These are phyloP conservation scores for Tenualosa ilisha DNA, from an alignment of 2,797 vertebrate genomes.

Conservation along the genomic window DNA sequence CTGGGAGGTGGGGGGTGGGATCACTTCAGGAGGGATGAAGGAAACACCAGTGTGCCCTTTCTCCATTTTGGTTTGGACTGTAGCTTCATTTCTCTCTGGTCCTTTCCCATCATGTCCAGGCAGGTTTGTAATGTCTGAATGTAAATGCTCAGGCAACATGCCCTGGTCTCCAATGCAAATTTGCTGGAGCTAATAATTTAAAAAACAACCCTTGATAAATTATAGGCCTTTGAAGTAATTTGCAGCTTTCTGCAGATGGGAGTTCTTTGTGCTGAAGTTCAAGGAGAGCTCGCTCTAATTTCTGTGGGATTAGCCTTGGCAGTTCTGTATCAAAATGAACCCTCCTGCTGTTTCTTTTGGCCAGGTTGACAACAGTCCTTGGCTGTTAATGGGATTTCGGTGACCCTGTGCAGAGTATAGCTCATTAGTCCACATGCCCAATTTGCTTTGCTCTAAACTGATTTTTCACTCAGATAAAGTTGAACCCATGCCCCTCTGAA, in stretches of 20 bases:
- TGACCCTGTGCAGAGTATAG: not conserved
- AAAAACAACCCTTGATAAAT: not conserved
- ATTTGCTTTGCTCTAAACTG: slow-evolving; percentile 8
- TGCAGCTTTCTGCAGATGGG: not conserved
- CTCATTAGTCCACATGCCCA: not conserved
- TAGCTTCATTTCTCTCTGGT: not conserved
- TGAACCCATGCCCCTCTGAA: not conserved
- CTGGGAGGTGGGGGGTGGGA: not conserved
- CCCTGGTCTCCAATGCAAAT: not conserved
- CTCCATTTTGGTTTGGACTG: not conserved
- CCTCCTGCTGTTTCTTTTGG: not conserved
- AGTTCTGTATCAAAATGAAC: not conserved
- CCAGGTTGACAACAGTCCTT: not conserved
- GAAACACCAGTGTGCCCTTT: not conserved
- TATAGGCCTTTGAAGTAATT: not conserved
- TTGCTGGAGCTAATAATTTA: not conserved
- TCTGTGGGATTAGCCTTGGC: slow-evolving; percentile 10
- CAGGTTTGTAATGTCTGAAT: not conserved
- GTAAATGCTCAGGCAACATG: not conserved
- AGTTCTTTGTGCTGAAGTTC: not conserved
- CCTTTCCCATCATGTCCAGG: not conserved
- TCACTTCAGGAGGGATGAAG: not conserved
- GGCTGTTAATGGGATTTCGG: not conserved
- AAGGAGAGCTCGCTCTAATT: not conserved
- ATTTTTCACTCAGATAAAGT: not conserved